Evolutionary conservation across 2,888 invertebrate species (phyloP).

Genomic region (Lasioglossum morio): DNA sequence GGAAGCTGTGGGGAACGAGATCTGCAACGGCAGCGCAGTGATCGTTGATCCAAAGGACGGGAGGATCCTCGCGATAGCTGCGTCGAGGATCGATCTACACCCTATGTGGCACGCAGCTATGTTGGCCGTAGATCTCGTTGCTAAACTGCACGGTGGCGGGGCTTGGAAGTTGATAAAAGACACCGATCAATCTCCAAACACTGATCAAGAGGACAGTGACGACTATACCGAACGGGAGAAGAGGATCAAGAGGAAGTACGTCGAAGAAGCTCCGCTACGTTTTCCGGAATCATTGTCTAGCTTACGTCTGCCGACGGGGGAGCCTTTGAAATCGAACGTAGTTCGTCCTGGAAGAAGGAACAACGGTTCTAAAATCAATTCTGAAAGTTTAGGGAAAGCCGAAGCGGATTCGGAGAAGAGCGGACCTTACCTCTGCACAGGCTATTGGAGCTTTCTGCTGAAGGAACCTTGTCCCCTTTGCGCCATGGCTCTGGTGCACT

Average conservation of each 20-base stretch:
- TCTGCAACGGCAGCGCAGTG: constrained; percentile 86
- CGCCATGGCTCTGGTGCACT: constrained; percentile 97
- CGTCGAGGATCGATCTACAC: constrained; percentile 87
- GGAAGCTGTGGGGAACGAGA: constrained; percentile 71
- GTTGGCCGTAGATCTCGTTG: constrained; percentile 94
- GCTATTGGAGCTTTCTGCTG: constrained; percentile 93
- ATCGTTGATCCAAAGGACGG: constrained; percentile 90
- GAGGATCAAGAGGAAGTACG: constrained; percentile 70
- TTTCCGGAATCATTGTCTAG: constrained; percentile 72
- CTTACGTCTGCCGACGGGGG: constrained; percentile 64
- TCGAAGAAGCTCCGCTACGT: constrained; percentile 71
- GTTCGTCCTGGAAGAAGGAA: constrained; percentile 56
- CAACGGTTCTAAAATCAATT: constrained; percentile 24
- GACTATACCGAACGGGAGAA: neutral
- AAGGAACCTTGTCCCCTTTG: constrained; percentile 98
- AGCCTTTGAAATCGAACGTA: constrained; percentile 33
- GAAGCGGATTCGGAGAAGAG: constrained; percentile 81
- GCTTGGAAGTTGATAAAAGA: constrained; percentile 85
- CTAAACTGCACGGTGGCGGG: constrained; percentile 92
- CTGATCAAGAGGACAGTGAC: constrained; percentile 23
- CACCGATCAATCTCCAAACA: neutral
- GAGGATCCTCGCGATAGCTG: constrained; percentile 89
- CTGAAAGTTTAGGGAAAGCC: neutral
- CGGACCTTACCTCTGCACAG: constrained; percentile 94
- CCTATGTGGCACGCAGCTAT: constrained; percentile 94